Conservation (phyloP, 2,888 invertebrate genomes). For the Napeogenes sylphis region DNA sequence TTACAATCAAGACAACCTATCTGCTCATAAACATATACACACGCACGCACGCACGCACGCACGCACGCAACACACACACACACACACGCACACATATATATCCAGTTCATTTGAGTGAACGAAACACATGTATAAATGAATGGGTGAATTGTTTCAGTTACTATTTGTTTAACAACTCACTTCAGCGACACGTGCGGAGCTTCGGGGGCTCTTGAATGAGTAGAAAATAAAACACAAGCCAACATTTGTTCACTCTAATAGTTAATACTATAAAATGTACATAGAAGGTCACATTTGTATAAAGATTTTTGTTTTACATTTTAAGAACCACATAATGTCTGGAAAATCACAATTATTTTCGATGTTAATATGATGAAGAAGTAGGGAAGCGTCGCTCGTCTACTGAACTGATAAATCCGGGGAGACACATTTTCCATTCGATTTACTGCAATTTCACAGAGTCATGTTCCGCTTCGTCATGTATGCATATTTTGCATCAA, state of each 20-base stretch:
- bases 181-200: neutral
- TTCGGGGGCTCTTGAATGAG: neutral
- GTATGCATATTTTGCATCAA: neutral
- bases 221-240: neutral
- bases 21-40: too few species aligned
- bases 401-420: neutral
- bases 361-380: neutral
- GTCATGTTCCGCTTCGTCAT: neutral
- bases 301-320: too few species aligned
- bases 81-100: too few species aligned
- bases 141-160: too few species aligned
- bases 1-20: too few species aligned
- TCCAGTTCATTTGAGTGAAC: too few species aligned
- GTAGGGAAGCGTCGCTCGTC: neutral
- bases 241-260: neutral
- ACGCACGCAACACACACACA: too few species aligned
- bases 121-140: too few species aligned
- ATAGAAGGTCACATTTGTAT: neutral
- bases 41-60: too few species aligned
- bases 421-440: constrained; percentile 3
- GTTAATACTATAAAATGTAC: neutral
- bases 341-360: too few species aligned
- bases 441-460: constrained; percentile 7
- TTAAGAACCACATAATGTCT: too few species aligned
- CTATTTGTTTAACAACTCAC: too few species aligned